A percentile compares a stretch with the other conserved stretches of the same genome.
These are phyloP conservation scores for Darevskia nairensis DNA, from an alignment of 2,797 vertebrate species.

Conservation along the genomic window DNA sequence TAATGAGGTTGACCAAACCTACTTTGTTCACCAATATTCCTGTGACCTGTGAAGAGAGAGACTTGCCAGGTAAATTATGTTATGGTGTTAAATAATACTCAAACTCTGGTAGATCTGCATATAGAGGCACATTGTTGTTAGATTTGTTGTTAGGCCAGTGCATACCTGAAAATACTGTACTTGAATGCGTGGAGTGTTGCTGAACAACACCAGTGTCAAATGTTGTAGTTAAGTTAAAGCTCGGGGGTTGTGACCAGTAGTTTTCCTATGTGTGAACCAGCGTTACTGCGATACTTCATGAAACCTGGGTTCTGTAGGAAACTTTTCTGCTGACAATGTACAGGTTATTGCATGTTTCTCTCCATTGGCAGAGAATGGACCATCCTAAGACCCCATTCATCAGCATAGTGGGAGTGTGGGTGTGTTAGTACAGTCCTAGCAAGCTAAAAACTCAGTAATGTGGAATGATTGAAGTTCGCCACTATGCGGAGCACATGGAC, in stretches of 20 bases:
- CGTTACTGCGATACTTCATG: neutral
- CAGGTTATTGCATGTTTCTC: too few species aligned
- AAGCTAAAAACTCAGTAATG: neutral
- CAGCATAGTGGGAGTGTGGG: neutral
- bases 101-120: neutral
- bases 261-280: neutral
- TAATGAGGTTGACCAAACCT: conserved; percentile 98
- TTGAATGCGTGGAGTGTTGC: neutral
- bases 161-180: neutral
- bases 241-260: neutral
- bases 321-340: neutral
- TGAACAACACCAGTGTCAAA: neutral
- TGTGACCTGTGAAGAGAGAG: conserved; percentile 95
- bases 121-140: neutral
- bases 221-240: neutral
- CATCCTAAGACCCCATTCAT: too few species aligned
- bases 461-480: neutral
- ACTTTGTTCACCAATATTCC: conserved; percentile 98
- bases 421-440: neutral
- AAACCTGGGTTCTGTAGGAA: neutral
- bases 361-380: too few species aligned
- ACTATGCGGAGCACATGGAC: neutral
- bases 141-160: neutral
- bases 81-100: neutral
- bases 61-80: conserved; percentile 90